Evolutionary conservation across 2,113 vertebrate genomes (phyloP).

Genomic region (Muntiacus muntjak): DNA sequence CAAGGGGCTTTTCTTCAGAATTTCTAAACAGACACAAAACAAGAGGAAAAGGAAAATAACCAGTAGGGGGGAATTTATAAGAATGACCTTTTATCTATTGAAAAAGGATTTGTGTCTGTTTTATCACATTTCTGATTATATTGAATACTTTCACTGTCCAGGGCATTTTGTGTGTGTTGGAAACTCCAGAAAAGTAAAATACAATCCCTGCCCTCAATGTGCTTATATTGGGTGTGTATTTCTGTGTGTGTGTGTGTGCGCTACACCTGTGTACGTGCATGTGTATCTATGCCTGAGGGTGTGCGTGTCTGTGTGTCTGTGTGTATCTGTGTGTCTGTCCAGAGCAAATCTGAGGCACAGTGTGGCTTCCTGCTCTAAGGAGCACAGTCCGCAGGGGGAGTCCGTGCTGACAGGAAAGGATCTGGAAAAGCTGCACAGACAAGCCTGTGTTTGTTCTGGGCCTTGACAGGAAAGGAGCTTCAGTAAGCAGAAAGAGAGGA

Average conservation of each 20-base stretch:
- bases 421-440: background rate
- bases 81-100: background rate
- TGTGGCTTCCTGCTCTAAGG: background rate
- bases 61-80: background rate
- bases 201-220: background rate
- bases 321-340: background rate
- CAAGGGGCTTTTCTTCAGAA: background rate
- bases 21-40: background rate
- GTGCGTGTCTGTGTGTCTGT: background rate
- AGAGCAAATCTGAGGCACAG: background rate
- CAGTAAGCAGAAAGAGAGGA: background rate
- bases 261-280: background rate
- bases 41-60: background rate
- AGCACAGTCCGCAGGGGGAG: background rate
- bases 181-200: background rate
- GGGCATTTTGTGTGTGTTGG: background rate
- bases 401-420: background rate
- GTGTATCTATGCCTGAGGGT: accelerated
- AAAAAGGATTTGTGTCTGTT: background rate
- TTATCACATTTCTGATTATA: background rate
- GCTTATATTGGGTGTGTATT: background rate
- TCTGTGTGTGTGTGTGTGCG: background rate
- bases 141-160: background rate
- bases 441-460: background rate
- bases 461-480: background rate